A percentile compares a stretch with the other conserved stretches of the same genome.
phyloP scores from a whole-genome alignment of 2,888 invertebrate genomes.

The Colostygia pectinataria region DNA sequence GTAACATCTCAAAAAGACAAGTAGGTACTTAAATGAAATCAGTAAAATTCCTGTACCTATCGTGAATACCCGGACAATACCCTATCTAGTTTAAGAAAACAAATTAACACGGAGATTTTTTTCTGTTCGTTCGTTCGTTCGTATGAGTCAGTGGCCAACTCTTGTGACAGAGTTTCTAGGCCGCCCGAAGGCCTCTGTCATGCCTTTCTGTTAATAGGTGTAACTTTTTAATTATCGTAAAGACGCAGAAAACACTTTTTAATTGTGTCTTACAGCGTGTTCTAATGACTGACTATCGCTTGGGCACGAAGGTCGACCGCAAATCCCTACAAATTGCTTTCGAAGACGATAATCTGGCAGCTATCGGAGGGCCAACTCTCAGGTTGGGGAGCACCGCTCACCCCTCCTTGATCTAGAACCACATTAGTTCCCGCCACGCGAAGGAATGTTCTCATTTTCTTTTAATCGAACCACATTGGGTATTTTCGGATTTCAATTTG shows the following conservation, averaged over 20 bases:
- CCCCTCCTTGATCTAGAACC: slow-evolving; percentile 44
- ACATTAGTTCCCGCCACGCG: slow-evolving; percentile 59
- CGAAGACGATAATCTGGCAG: slow-evolving; percentile 70
- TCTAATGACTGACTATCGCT: slow-evolving; percentile 56
- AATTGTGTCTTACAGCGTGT: slow-evolving; percentile 26
- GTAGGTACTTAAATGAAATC: too few relatives aligned
- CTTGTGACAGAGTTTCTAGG: too few relatives aligned
- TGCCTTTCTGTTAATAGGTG: too few relatives aligned
- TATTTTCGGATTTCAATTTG: slow-evolving; percentile 60
- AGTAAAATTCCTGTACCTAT: too few relatives aligned
- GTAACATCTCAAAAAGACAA: too few relatives aligned
- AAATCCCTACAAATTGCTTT: slow-evolving; percentile 75
- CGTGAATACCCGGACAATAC: too few relatives aligned
- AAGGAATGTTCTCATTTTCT: slow-evolving; percentile 65
- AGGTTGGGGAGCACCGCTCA: slow-evolving; percentile 31
- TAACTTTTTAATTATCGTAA: neutral
- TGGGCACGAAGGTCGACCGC: slow-evolving; percentile 57
- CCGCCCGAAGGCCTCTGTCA: too few relatives aligned
- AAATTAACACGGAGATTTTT: too few relatives aligned
- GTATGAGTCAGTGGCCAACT: too few relatives aligned
- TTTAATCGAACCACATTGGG: slow-evolving; percentile 58
- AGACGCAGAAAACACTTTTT: too few relatives aligned
- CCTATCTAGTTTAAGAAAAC: too few relatives aligned
- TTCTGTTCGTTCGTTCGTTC: too few relatives aligned
- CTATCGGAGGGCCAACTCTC: slow-evolving; percentile 49